Base-by-base conservation (phyloP, 2,113 vertebrate genomes). In the Arvicanthis niloticus region DNA sequence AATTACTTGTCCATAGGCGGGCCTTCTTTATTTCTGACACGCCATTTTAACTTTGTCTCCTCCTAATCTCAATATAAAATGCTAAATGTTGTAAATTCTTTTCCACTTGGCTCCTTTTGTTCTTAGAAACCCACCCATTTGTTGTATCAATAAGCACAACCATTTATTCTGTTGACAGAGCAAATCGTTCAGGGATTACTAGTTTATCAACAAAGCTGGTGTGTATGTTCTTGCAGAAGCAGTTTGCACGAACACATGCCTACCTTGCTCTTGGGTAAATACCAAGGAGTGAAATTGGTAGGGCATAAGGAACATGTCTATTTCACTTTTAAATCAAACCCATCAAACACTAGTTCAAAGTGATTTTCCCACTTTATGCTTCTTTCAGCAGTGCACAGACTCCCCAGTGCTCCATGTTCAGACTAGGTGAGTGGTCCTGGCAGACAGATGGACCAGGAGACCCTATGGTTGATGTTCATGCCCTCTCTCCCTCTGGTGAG, bases 321-420 rank as follows among this genome's bases (percentile, higher is more conserved):
- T 60, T 58, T 93, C 67, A 93, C 17, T 91, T 76, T 84, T 16
- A 26, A 58, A 72, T 31, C 67, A 72, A 73, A 8, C 8, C 12
- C 42, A 51, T 5, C 31, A 78, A 94, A 78, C 40, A 78, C n/a
- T n/a, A 89, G 88, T 97, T 94, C 67, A 53, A 88, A 88, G 62
- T 80, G n/a, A 7, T 92, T 92, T 88, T 51, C 72, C 5, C 40
- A 56, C 48, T 62, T 88, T 68, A 51, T 12, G 4, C 7, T 92
- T 93, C 34, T 16, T 75, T 75, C 48, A 73, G 40, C 29, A 56
- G 58, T 42, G 5, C 29, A 24, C 48, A 11, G 90, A 53, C 37
- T 84, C 82, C 78, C 77, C 31, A 89, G 24, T 65, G 82, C 42
- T 78, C 62, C 84, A 93, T 6, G 75, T 77, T 6, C 26, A n/a